Percentiles rank a stretch among this genome's conserved stretches.
These are phyloP conservation scores for Trachelus iudaicus DNA, from an alignment of 2,888 invertebrate species.

Conservation along the genomic window DNA sequence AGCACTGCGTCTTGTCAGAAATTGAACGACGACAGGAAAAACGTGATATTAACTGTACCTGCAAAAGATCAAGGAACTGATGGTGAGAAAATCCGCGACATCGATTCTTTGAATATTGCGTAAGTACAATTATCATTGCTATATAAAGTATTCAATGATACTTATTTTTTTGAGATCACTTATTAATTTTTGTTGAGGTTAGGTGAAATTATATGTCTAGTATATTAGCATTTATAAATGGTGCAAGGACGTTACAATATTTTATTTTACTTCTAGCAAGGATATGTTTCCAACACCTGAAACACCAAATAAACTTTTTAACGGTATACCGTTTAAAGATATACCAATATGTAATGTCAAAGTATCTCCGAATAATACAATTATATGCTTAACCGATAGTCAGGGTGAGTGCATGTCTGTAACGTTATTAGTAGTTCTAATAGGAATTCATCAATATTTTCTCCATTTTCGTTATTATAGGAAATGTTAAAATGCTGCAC, in stretches of 20 bases:
- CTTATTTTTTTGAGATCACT: too few species aligned
- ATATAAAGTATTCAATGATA: slow-evolving; percentile 62
- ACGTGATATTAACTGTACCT: slow-evolving; percentile 56
- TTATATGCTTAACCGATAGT: slow-evolving; percentile 79
- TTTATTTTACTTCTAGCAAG: too few species aligned
- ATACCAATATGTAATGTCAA: slow-evolving; percentile 86
- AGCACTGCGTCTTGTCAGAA: slow-evolving; percentile 37
- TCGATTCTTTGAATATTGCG: slow-evolving; percentile 75
- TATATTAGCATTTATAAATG: too few species aligned
- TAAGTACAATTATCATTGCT: slow-evolving; percentile 59
- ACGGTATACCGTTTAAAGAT: slow-evolving; percentile 81
- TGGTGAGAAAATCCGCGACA: slow-evolving; percentile 79
- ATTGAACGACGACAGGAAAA: slow-evolving; percentile 53
- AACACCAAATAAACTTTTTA: slow-evolving; percentile 78
- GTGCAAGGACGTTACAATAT: too few species aligned
- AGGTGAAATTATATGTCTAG: too few species aligned
- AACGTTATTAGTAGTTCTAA: too few species aligned
- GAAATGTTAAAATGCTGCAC: slow-evolving; percentile 70
- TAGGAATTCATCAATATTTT: not conserved
- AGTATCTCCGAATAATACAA: slow-evolving; percentile 89
- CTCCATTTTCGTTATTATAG: slow-evolving; percentile 22
- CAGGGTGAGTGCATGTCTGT: slow-evolving; percentile 67
- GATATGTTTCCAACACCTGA: slow-evolving; percentile 74
- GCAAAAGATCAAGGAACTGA: slow-evolving; percentile 79
- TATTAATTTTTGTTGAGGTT: too few species aligned